phyloP scores from a whole-genome alignment of 2,888 invertebrate genomes.

The Chrysopilus asiliformis region DNA sequence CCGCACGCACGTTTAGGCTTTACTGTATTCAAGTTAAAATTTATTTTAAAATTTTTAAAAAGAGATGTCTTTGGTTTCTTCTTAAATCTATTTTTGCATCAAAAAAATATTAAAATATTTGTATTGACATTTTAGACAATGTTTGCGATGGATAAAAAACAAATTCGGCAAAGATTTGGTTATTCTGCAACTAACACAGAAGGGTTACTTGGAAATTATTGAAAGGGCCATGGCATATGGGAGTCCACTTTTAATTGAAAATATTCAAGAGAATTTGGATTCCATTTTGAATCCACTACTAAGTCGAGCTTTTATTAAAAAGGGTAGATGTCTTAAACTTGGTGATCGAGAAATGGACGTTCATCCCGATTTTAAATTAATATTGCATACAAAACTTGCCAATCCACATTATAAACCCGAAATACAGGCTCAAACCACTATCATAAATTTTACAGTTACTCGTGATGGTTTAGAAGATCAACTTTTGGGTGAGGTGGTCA shows the following conservation, averaged over 20 bases:
- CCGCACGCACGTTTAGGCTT: not conserved
- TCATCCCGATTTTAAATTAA: conserved; percentile 64
- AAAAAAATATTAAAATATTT: not conserved
- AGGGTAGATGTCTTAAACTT: conserved; percentile 65
- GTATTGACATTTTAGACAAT: conserved; percentile 44
- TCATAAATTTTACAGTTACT: conserved; percentile 94
- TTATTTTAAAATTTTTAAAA: not conserved
- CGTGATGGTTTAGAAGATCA: conserved; percentile 93
- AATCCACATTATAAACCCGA: conserved; percentile 97
- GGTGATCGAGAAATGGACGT: conserved; percentile 91
- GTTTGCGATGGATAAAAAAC: conserved; percentile 90
- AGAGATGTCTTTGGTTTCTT: not conserved
- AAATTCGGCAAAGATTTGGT: conserved; percentile 60
- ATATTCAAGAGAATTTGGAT: conserved; percentile 83
- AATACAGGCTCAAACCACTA: conserved; percentile 91
- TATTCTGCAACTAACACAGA: conserved; percentile 64
- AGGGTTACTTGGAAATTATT: conserved; percentile 71
- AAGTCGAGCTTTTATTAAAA: conserved; percentile 77
- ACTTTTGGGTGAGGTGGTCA: conserved; percentile 84
- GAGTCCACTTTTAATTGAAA: conserved; percentile 69
- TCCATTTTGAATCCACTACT: conserved; percentile 84
- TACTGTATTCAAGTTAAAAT: no score
- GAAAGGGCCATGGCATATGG: conserved; percentile 65
- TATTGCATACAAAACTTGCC: conserved; percentile 85
- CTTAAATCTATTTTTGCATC: not conserved